A percentile compares a stretch with the other conserved stretches of the same genome.
These are phyloP conservation scores for Rhabdophis nuchalis DNA, from an alignment of 2,797 vertebrate species.

Conservation along the genomic window DNA sequence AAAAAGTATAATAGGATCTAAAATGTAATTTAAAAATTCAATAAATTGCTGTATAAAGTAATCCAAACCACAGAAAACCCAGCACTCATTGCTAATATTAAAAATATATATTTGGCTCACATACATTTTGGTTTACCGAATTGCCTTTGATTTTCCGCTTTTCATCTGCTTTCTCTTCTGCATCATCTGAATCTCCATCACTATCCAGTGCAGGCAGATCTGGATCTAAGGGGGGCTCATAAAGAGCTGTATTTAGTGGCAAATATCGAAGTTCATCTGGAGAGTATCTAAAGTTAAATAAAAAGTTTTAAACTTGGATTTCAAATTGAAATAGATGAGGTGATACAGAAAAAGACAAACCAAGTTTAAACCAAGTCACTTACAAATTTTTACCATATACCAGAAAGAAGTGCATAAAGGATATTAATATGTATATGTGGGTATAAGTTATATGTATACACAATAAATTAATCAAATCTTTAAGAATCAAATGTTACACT, in stretches of 20 bases:
- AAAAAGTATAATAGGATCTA: not conserved
- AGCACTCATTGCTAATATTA: not conserved
- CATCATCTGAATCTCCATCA: conserved; percentile 94
- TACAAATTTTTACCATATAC: not conserved
- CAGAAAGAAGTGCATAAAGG: not conserved
- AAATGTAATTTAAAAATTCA: not conserved
- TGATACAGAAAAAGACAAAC: not conserved
- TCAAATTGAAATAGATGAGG: not conserved
- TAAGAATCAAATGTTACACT: not conserved
- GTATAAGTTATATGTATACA: not conserved
- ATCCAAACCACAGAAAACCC: not conserved
- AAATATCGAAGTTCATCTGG: conserved; percentile 96
- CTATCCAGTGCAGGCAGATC: conserved; percentile 92
- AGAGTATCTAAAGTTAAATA: conserved; percentile 80
- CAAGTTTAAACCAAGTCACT: not conserved
- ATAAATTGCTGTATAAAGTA: not conserved
- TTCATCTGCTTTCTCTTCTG: conserved; percentile 83
- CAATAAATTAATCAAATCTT: not conserved
- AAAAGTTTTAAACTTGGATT: not conserved
- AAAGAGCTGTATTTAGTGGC: conserved; percentile 93
- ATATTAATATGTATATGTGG: not conserved
- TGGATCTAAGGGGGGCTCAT: conserved; percentile 94
- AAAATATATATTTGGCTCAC: not conserved
- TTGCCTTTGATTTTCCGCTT: conserved; percentile 86
- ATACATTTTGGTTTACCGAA: conserved; percentile 79